Evolutionary conservation across 1,140 invertebrate genomes (phyloP), one percentile per base, ranked within the genome.

Genomic region (Phymorhynchus buccinoides): DNA sequence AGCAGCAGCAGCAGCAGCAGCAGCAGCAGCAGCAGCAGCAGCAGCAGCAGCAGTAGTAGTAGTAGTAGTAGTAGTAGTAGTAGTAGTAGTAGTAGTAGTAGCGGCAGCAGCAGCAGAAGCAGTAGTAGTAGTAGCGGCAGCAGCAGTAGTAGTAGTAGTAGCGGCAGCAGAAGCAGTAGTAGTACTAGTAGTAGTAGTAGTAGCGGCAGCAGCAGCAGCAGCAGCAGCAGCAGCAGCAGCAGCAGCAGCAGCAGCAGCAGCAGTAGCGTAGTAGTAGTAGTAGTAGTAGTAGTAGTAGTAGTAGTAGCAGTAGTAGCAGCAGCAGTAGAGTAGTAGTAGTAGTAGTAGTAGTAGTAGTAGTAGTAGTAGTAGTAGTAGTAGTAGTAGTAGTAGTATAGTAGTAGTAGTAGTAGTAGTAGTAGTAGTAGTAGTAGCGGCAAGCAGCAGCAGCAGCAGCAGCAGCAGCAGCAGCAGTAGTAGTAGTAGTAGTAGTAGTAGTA

Each of bases 261-360:
- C 0, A 80, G 3, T 39, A 32, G 78, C n/a, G n/a, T 32, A 32
- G 78, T 0, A 80, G 9, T 52, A 52, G 22, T 22, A 52, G 9
- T 52, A n/a, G n/a, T n/a, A n/a, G 78, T 80, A 80, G 37, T 39
- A 80, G 37, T 56, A 80, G 78, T 56, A 32, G 78, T 39, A 80
- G 78, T 37, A 80, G 78, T 37, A 37, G 78, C 41, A 16, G 78
- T 48, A 12, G 7, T 73, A 73, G 71, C 7, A 52, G 48, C 7
- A 52, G 48, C 7, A 52, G 48, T 12, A 52, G 48, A 52, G 22
- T 12, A 52, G 22, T 52, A 7, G 22, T 12, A 7, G 48, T 12
- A 52, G 48, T 12, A 52, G 48, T 12, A 52, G 48, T 12, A 52
- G 48, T 12, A 52, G 48, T 22, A 52, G 48, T 52, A 22, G 7